A percentile compares a stretch with the other conserved stretches of the same genome.
Conservation (phyloP, 2,888 invertebrate species). For the Drosophila anceps region DNA sequence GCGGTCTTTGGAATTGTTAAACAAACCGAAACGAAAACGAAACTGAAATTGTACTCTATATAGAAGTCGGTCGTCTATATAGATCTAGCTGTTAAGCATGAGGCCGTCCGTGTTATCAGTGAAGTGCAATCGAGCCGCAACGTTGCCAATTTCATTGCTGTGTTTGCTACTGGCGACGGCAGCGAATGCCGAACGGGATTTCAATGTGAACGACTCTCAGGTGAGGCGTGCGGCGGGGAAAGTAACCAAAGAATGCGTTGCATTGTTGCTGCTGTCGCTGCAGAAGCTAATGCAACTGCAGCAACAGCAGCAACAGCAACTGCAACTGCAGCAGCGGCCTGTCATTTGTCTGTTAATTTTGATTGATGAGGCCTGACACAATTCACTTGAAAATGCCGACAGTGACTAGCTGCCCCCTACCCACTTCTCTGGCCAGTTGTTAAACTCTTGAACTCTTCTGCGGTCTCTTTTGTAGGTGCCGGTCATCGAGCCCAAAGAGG, state of each 20-base stretch:
- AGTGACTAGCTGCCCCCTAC: slow-evolving; percentile 9
- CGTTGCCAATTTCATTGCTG: slow-evolving; percentile 54
- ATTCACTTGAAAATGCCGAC: slow-evolving; percentile 63
- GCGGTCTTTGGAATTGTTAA: slow-evolving; percentile 37
- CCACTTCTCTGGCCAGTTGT: not conserved
- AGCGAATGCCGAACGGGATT: slow-evolving; percentile 81
- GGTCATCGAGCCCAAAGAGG: slow-evolving; percentile 81
- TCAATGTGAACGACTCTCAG: slow-evolving; percentile 85
- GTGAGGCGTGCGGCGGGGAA: slow-evolving; percentile 66
- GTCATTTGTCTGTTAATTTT: slow-evolving; percentile 69
- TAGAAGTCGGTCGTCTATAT: slow-evolving; percentile 40
- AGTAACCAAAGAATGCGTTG: slow-evolving; percentile 24
- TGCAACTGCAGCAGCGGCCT: slow-evolving; percentile 22
- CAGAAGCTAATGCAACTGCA: slow-evolving; percentile 3
- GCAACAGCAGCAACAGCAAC: slow-evolving; percentile 3
- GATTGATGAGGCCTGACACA: slow-evolving; percentile 71
- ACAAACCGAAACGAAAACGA: slow-evolving; percentile 35
- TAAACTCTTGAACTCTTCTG: slow-evolving; percentile 33
- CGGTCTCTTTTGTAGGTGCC: slow-evolving; percentile 70
- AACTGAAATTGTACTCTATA: slow-evolving; percentile 48
- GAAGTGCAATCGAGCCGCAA: slow-evolving; percentile 47
- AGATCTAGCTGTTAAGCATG: slow-evolving; percentile 44
- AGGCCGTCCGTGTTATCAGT: slow-evolving; percentile 55
- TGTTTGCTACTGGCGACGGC: slow-evolving; percentile 27
- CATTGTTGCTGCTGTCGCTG: not conserved